Base-by-base conservation (phyloP, 1,140 invertebrate genomes). In the Pogonus chalceus region DNA sequence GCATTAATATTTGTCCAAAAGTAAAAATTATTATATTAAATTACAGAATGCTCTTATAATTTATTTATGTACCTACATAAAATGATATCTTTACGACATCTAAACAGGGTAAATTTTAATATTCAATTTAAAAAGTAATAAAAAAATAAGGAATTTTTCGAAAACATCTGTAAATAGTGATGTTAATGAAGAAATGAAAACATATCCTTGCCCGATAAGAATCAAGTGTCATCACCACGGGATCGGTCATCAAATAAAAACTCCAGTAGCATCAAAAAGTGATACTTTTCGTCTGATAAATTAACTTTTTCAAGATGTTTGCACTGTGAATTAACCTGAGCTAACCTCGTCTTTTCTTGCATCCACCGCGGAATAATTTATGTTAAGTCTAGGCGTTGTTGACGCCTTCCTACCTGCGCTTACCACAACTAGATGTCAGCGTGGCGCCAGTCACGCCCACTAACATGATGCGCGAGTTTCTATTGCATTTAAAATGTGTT, bases 281-380 rank as follows among this genome's bases (percentile, higher is more conserved):
- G 37, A 35, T 52, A 23, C 10, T 23, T 21, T 20, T 16, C 21
- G n/a, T 43, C 37, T 56, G 58, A 59, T 59, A 52, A 59, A 59
- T 59, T 53, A 46, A 56, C 52, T 54, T 51, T 54, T 58, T 59
- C 50, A 51, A 56, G 26, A 54, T 59, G 58, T 60, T 60, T 56
- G 55, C 49, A 56, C 37, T 56, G 54, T 56, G 56, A 60, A 60
- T 54, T 49, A 60, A 35, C 52, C 50, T 53, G 55, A 58, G 56
- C 54, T 51, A 50, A 9, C 9, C 18, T 43, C 18, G 37, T 43
- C 18, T 16, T 43, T 9, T 4, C 37, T 9, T 4, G 18, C 18
- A 51, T 35, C 54, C 47, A 49, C 47, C 26, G 56, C 26, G 56
- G 31, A 22, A 55, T 57, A 54, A 60, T 60, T 58, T 54, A 60